Percentiles rank a stretch among this genome's conserved stretches.
phyloP scores from a whole-genome alignment of 1,140 invertebrate species.

The Plectrocnemia conspersa region DNA sequence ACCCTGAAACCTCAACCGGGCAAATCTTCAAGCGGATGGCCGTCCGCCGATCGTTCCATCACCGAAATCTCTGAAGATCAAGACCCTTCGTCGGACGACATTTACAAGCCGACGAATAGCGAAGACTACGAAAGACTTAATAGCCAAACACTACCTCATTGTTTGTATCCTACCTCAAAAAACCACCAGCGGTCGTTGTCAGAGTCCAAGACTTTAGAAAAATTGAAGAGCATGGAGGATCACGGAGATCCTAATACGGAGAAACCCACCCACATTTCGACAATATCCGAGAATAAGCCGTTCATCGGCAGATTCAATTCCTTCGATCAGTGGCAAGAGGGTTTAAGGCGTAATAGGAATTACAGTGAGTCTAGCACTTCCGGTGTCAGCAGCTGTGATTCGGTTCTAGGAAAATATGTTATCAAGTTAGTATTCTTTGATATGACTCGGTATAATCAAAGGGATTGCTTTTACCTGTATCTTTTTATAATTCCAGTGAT shows the following conservation, averaged over 20 bases:
- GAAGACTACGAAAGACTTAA: conserved; percentile 39
- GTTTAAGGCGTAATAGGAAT: conserved; percentile 43
- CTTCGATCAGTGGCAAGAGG: conserved; percentile 47
- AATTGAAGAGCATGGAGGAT: conserved; percentile 38
- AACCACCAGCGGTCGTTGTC: conserved; percentile 57
- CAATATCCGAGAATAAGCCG: conserved; percentile 41
- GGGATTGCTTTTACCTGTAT: conserved; percentile 6
- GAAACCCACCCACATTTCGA: conserved; percentile 37
- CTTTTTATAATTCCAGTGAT: conserved; percentile 51
- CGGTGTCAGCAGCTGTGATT: conserved; percentile 73
- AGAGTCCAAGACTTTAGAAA: conserved; percentile 59
- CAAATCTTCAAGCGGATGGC: conserved; percentile 10
- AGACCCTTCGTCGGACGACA: conserved; percentile 8
- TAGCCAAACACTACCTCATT: conserved; percentile 53
- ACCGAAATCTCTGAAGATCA: conserved; percentile 25
- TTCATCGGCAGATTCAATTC: conserved; percentile 44
- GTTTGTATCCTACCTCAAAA: conserved; percentile 43
- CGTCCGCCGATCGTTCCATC: conserved; percentile 32
- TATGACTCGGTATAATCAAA: conserved; percentile 24
- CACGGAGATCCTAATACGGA: conserved; percentile 39
- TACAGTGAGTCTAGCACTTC: conserved; percentile 73
- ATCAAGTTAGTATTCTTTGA: conserved; percentile 48
- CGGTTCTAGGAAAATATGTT: conserved; percentile 54
- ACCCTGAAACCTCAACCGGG: conserved; percentile 33
- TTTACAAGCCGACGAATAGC: conserved; percentile 18